Evolutionary conservation across 1,140 invertebrate species (phyloP), one percentile per base, ranked within the genome.

Genomic region (Temnothorax nylanderi): DNA sequence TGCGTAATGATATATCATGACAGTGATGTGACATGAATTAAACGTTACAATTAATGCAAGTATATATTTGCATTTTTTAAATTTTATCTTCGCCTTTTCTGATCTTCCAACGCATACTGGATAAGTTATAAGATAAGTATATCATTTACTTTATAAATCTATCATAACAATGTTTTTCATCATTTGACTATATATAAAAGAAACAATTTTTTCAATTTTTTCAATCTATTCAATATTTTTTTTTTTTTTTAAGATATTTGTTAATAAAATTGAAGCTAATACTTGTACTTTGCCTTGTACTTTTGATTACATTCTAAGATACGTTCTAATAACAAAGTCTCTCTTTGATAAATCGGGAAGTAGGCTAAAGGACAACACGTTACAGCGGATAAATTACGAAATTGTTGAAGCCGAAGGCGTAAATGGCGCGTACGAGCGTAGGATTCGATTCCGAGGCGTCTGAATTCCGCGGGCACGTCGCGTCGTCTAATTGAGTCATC

Each of bases 401-500:
- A 75, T 13, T 6, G 16, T 26, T 58, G 13, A 74, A 74, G 11
- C 18, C 26, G 80, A 41, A 49, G 54, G 54, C 69, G 80, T 81
- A 80, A 80, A 34, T 37, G 60, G 18, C 34, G 54, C 47, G 67
- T 78, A 74, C 60, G 56, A 54, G 76, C 72, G 85, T 90, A 85
- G 18, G 56, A 89, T 81, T 87, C 44, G 89, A 90, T 90, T 84
- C 47, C 65, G 58, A 81, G 88, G 81, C 86, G 86, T 86, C 77
- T 88, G 89, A 90, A 88, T 88, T 90, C 89, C 86, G 71, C 72
- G 84, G 72, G 64, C 56, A 82, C 62, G 67, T 90, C 26, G 88
- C 26, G 88, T 37, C 88, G 87, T 87, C 69, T 92, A 92, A 94
- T 94, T 93, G 92, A 93, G 92, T 93, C 90, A 93, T 94, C 88